Percentiles rank a stretch among this genome's conserved stretches.
These are phyloP conservation scores for Troides helena DNA, from an alignment of 2,888 invertebrate genomes.

Conservation along the genomic window DNA sequence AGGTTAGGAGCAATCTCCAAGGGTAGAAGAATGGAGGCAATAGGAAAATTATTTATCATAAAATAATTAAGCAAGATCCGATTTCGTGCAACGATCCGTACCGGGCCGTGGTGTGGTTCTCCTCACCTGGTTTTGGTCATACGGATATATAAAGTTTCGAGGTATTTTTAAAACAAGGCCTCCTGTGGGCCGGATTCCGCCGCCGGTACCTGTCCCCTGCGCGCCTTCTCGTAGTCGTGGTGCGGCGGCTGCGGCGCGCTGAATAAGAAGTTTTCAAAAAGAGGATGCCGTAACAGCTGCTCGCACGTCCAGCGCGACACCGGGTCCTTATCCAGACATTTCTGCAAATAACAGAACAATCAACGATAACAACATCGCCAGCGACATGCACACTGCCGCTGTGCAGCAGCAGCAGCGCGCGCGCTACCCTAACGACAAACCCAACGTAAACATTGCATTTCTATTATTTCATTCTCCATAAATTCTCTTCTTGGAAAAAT, in stretches of 20 bases:
- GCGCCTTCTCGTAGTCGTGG: slow-evolving; percentile 77
- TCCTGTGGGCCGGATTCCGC: not conserved
- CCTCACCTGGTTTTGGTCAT: too few relatives aligned
- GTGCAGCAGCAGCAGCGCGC: too few relatives aligned
- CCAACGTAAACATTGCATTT: too few relatives aligned
- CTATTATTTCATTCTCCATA: too few relatives aligned
- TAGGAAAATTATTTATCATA: too few relatives aligned
- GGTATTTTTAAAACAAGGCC: too few relatives aligned
- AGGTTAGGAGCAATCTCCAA: not conserved
- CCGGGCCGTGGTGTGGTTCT: too few relatives aligned
- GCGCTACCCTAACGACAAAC: too few relatives aligned
- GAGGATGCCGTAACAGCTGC: slow-evolving; percentile 92
- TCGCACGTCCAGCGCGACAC: slow-evolving; percentile 94
- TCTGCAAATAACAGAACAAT: slow-evolving; percentile 72
- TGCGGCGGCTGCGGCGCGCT: slow-evolving; percentile 87
- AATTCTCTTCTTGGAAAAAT: too few relatives aligned
- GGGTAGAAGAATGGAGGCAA: not conserved
- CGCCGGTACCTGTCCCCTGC: slow-evolving; percentile 60
- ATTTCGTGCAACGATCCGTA: too few relatives aligned
- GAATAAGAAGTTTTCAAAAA: slow-evolving; percentile 94
- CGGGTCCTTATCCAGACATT: slow-evolving; percentile 97
- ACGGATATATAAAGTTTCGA: too few relatives aligned
- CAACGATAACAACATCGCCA: not conserved
- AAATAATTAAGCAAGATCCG: too few relatives aligned
- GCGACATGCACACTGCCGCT: not conserved